A percentile compares a stretch with the other conserved stretches of the same genome.
These are phyloP conservation scores for Sparidentex hasta DNA, from an alignment of 2,797 vertebrate genomes.

Conservation along the genomic window DNA sequence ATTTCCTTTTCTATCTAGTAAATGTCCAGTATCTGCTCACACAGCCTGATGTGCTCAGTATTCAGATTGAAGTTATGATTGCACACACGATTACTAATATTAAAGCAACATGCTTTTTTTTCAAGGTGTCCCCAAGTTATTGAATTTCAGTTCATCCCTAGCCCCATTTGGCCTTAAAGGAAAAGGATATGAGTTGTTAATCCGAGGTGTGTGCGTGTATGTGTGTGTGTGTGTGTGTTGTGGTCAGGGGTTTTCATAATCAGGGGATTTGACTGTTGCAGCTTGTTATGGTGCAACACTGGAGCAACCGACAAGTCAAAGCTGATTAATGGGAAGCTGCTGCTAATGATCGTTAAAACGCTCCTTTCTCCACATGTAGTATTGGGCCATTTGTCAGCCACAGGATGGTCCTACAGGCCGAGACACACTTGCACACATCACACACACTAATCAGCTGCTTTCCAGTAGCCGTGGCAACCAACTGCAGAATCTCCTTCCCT, in stretches of 20 bases:
- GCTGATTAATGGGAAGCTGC: conserved; percentile 73
- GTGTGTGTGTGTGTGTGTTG: conserved; percentile 22
- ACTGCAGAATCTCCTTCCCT: conserved; percentile 38
- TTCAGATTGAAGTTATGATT: not conserved
- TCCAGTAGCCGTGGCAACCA: conserved; percentile 69
- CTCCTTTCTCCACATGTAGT: conserved; percentile 68
- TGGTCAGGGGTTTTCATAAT: conserved; percentile 60
- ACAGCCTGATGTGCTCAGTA: not conserved
- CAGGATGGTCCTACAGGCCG: conserved; percentile 59
- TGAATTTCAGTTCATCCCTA: conserved; percentile 43
- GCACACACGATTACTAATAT: conserved; percentile 2
- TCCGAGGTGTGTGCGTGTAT: conserved; percentile 15
- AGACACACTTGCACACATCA: conserved; percentile 55
- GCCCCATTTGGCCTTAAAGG: conserved; percentile 18
- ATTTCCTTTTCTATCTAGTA: too few species aligned
- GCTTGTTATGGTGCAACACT: conserved; percentile 78
- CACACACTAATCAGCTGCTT: conserved; percentile 68
- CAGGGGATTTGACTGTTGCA: conserved; percentile 53
- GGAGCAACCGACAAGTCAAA: conserved; percentile 66
- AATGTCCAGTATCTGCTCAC: not conserved
- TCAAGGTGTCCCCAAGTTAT: conserved; percentile 17
- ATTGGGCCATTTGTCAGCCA: conserved; percentile 66
- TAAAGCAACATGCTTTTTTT: not conserved
- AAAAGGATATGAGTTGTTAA: conserved; percentile 33
- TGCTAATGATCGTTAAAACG: conserved; percentile 74